These are phyloP conservation scores for Cirrhinus mrigala DNA, from an alignment of 2,797 vertebrate genomes.

Conservation along the genomic window DNA sequence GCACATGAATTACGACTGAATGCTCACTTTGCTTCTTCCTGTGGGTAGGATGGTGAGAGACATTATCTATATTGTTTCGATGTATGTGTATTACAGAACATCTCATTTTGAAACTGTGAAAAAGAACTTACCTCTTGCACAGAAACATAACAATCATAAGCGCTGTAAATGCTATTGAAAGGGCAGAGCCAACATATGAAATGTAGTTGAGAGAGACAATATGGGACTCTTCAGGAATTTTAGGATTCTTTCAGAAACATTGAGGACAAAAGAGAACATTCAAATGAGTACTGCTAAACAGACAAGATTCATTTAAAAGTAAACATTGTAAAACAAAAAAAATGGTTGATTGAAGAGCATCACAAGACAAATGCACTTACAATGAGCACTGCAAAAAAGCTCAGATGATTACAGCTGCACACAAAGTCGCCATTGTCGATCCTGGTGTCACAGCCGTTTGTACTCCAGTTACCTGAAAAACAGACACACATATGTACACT, in stretches of 20 bases:
- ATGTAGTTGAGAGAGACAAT: slow-evolving; percentile 68
- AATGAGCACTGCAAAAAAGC: slow-evolving; percentile 83
- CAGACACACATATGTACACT: background rate
- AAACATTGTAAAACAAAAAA: background rate
- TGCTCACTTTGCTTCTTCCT: slow-evolving; percentile 72
- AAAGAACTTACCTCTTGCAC: slow-evolving; percentile 66
- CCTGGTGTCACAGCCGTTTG: slow-evolving; percentile 62
- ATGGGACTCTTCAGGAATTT: background rate
- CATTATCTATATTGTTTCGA: rapidly evolving
- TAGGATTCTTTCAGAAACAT: slow-evolving; percentile 40
- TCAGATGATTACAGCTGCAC: slow-evolving; percentile 79
- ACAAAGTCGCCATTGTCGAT: slow-evolving; percentile 36
- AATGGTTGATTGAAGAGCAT: background rate
- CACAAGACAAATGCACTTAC: slow-evolving; percentile 64
- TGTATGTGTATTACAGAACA: background rate
- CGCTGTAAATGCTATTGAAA: slow-evolving; percentile 72
- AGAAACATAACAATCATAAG: slow-evolving; percentile 71
- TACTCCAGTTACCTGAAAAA: slow-evolving; percentile 72
- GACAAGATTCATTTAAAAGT: background rate
- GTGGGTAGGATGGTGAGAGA: background rate
- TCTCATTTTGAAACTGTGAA: background rate
- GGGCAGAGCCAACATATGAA: slow-evolving; percentile 72
- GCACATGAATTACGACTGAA: slow-evolving; percentile 71
- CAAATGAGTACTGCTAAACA: background rate
- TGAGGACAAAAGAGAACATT: background rate